Evolutionary conservation across 2,888 invertebrate species (phyloP), one percentile per base, ranked within the genome.

Genomic region (Oithona nana): DNA sequence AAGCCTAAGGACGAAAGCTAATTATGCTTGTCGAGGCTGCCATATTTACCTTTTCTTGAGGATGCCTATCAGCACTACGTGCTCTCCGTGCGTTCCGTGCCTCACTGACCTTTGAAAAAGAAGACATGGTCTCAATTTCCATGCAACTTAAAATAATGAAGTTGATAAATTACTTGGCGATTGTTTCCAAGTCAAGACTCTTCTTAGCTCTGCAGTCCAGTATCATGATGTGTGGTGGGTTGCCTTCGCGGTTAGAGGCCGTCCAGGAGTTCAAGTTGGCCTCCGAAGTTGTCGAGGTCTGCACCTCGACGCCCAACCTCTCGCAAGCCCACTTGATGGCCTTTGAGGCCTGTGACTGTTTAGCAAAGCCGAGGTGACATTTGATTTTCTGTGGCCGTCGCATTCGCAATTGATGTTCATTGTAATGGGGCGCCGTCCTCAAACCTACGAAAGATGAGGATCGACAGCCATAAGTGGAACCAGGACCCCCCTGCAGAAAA

Each of bases 11-110:
- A n/a, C 28, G 22, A 2, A n/a, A 55, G 24, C 55, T 22, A n/a
- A n/a, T 20, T n/a, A 55, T 2, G n/a, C 30, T 26, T 16, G 16
- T n/a, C 26, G 22, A 11, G 24, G 22, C 13, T 39, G 26, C 57
- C 59, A 67, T 75, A 79, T 6, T 80, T 77, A 89, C 89, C 84
- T 85, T 78, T 84, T 86, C 75, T 86, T 88, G 63, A 88, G 84
- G 69, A 89, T 80, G 65, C 88, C 88, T 69, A 88, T 81, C 71
- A 89, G 80, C 70, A 85, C 81, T 69, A 56, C 28, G 8, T 56
- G 20, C 4, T 56, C 28, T 6, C 56, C 56, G 71, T 71, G 62
- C 70, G 70, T 60, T 3, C 56, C 28, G 11, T 56, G 56, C 13
- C 56, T 20, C 8, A 56, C 56, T 6, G 20, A 26, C 28, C 56